Conservation (phyloP, 2,113 vertebrate genomes). For the Pavo muticus region DNA sequence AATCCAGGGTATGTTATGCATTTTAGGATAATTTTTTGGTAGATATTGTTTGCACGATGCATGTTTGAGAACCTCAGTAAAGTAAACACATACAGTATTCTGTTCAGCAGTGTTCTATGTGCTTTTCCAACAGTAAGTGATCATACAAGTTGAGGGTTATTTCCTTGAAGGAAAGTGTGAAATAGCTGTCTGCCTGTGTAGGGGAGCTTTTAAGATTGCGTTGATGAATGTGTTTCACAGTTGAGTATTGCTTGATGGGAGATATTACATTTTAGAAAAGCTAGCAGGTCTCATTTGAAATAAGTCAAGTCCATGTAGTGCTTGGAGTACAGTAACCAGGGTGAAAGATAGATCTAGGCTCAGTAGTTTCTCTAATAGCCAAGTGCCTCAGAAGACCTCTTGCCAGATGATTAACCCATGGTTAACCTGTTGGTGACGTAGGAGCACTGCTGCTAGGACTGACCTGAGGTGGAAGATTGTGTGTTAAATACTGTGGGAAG, state of each 20-base stretch:
- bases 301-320: neutral
- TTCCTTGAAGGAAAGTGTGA: neutral
- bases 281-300: too few species aligned
- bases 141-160: neutral
- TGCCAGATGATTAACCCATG: neutral
- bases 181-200: neutral
- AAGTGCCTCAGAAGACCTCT: neutral
- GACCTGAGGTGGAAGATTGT: neutral
- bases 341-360: neutral
- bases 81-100: neutral
- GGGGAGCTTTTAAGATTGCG: neutral
- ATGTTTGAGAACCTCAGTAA: neutral
- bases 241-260: neutral
- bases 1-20: accelerated
- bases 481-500: neutral
- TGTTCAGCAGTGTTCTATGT: neutral
- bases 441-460: neutral
- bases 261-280: neutral
- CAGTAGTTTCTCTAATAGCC: neutral
- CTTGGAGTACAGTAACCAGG: neutral
- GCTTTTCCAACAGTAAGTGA: neutral
- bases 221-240: neutral
- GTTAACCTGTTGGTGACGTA: neutral
- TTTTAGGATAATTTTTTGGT: neutral
- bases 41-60: neutral